Evolutionary conservation across 2,797 vertebrate species (phyloP), one percentile per base, ranked within the genome.

Genomic region (Pygocentrus nattereri): DNA sequence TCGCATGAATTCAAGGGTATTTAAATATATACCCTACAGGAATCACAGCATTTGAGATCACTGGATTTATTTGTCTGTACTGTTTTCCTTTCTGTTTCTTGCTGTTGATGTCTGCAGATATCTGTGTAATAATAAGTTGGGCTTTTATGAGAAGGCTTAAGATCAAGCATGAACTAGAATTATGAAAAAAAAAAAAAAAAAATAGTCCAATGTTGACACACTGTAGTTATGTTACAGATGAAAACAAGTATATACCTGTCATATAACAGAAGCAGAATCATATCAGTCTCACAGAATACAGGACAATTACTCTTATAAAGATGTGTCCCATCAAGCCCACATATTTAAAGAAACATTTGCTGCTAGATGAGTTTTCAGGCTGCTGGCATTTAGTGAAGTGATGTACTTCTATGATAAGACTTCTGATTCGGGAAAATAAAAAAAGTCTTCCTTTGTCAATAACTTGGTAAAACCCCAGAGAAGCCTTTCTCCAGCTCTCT

Each of bases 401-500:
- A 47, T 41, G 44, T 49, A 12, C 49, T 59, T 19, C 41, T 38
- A 34, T 41, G 21, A 38, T 21, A 31, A 23, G 10, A 34, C n/a
- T 19, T 54, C 16, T 23, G 21, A 56, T 52, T 21, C 56, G 27
- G 19, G 21, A 34, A 34, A 23, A 49, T 65, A 65, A 41, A 27
- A 41, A 27, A 64, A 13, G 25, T 59, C 5, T 6, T 44, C 38
- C 10, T 67, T 52, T 54, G 52, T 13, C 7, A 72, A 31, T 19
- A 21, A 49, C 49, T 50, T 27, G n/a, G 38, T 47, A 71, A 49
- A 31, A 76, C 12, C 27, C n/a, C 34, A 23, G 71, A 58, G 47
- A 30, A 58, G n/a, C 38, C 25, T 52, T 74, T 74, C 49, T 81
- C 69, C 78, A 80, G 31, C 23, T 38, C 64, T 56, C 23, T 27